Percentiles rank a stretch among this genome's conserved stretches.
Evolutionary conservation across 1,140 invertebrate genomes (phyloP).

Genomic region (Doryteuthis pealeii): DNA sequence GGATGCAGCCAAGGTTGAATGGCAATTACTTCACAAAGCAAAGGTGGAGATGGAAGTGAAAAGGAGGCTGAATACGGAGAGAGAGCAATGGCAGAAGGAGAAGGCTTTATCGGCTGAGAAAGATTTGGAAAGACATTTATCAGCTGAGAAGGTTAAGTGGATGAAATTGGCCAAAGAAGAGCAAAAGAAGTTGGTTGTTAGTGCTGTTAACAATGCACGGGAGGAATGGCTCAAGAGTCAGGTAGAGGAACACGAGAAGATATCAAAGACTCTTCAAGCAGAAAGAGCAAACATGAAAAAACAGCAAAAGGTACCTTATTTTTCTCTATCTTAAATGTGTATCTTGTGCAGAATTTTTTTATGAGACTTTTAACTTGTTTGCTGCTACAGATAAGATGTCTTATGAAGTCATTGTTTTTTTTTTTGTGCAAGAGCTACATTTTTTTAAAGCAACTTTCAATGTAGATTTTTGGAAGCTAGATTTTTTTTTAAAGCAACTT

Average conservation of each 20-base stretch:
- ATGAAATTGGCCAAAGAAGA: not conserved
- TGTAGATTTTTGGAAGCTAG: not conserved
- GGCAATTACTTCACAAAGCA: not conserved
- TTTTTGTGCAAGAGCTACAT: not conserved
- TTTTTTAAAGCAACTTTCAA: not conserved
- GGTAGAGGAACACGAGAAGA: not conserved
- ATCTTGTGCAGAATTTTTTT: not conserved
- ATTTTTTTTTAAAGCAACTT: not conserved
- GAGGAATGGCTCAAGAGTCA: not conserved
- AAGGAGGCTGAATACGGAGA: not conserved
- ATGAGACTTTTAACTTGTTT: not conserved
- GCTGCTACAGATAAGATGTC: not conserved
- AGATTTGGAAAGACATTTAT: not conserved
- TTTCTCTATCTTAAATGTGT: not conserved
- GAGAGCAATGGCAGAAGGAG: not conserved
- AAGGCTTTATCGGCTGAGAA: not conserved
- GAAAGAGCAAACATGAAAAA: not conserved
- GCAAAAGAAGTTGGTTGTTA: not conserved
- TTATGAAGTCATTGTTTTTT: too few relatives aligned
- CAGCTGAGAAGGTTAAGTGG: not conserved
- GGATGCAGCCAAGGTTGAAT: slow-evolving; percentile 1
- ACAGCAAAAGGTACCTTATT: not conserved
- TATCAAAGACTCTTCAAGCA: not conserved
- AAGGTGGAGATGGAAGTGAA: not conserved
- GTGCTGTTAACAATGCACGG: not conserved